These are phyloP conservation scores for Heteractis magnifica DNA, from an alignment of 92 coral and sea anemone genomes.

Conservation along the genomic window DNA sequence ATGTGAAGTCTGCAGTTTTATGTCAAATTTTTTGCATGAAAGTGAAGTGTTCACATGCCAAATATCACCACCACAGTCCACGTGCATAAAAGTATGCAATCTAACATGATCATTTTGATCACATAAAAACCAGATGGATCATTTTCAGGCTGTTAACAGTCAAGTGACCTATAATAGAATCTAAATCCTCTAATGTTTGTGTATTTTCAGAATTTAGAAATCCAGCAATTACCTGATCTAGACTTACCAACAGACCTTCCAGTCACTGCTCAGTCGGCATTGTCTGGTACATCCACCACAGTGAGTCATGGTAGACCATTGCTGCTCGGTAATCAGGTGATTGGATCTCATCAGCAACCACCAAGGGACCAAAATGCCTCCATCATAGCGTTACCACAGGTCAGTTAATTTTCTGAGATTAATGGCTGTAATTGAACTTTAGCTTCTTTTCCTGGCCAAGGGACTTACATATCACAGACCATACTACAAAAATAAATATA, in stretches of 20 bases:
- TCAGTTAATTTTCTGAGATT: background rate
- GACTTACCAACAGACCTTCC: conserved; percentile 68
- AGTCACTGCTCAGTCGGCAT: conserved; percentile 33
- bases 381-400: conserved; percentile 61
- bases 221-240: conserved; percentile 76
- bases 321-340: conserved; percentile 46
- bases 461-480: too few species aligned
- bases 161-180: too few species aligned
- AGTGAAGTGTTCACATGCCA: too few species aligned
- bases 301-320: conserved; percentile 50
- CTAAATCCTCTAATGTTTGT: background rate
- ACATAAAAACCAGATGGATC: too few species aligned
- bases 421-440: background rate
- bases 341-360: conserved; percentile 40
- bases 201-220: conserved; percentile 65
- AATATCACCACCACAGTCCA: too few species aligned
- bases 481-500: too few species aligned
- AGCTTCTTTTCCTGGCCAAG: too few species aligned
- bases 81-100: too few species aligned
- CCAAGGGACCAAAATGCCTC: conserved; percentile 54
- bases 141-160: too few species aligned
- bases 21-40: too few species aligned
- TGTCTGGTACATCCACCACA: conserved; percentile 31
- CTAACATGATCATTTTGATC: too few species aligned
- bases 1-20: too few species aligned